A percentile compares a stretch with the other conserved stretches of the same genome.
Evolutionary conservation across 2,888 invertebrate species (phyloP).

Genomic region (Chymomyza amoena): DNA sequence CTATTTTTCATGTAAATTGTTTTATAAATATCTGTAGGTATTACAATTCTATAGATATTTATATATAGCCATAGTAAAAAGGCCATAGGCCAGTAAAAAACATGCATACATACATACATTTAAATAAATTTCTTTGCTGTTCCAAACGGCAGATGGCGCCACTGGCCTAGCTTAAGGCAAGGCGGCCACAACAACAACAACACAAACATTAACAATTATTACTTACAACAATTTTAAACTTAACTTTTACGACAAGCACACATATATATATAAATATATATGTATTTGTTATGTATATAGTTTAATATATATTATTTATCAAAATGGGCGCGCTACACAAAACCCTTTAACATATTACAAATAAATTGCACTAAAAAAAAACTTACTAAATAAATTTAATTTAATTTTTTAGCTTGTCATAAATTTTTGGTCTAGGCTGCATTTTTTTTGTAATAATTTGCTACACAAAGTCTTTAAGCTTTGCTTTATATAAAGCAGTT

Average conservation of each 20-base stretch:
- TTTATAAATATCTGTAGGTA: not conserved
- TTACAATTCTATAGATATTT: not conserved
- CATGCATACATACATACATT: not conserved
- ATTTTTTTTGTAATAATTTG: slow-evolving; percentile 39
- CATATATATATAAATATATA: not conserved
- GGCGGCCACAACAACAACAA: not conserved
- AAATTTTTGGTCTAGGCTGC: slow-evolving; percentile 62
- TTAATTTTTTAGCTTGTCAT: slow-evolving; percentile 3
- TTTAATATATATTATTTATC: not conserved
- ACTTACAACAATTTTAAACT: not conserved
- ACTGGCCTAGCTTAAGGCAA: not conserved
- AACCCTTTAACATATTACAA: not conserved
- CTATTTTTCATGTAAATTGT: not conserved
- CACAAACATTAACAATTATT: not conserved
- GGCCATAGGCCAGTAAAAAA: not conserved
- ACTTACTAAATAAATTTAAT: slow-evolving; percentile 35
- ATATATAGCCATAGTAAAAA: not conserved
- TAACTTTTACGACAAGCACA: not conserved
- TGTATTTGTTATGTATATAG: not conserved
- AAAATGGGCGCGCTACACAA: not conserved
- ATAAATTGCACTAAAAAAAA: slow-evolving; percentile 45
- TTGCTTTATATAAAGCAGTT: not conserved
- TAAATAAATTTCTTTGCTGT: not conserved
- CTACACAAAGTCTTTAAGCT: slow-evolving; percentile 6
- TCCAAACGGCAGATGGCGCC: not conserved